Base-by-base conservation (phyloP, 2,888 invertebrate genomes). In the Acleris laterana region DNA sequence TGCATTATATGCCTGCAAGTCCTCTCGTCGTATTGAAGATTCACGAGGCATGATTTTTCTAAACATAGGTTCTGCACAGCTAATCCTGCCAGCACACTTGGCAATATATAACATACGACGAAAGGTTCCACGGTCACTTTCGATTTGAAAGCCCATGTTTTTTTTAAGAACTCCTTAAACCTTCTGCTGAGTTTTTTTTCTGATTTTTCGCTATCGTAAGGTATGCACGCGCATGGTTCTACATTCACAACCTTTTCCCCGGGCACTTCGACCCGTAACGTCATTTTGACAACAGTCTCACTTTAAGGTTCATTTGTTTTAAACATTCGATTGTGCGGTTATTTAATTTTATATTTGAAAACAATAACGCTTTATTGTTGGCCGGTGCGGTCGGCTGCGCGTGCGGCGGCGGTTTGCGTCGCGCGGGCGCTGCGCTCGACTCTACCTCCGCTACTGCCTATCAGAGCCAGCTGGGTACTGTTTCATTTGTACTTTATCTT, bases 41-140 rank as follows among this genome's bases (percentile, higher is more conserved):
- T 94, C 53, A 94, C 94, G 69, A 94, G 86, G 80, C 94, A 94
- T 77, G 94, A 89, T 83, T 94, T 94, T 74, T 94, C 94, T 75
- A 94, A 87, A 74, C 94, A 93, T 70, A 95, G 78, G 76, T 93
- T 94, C 71, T 91, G 89, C 38, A 94, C 88, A 7, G 94, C 94
- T 51, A 94, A 82, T 38, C 95, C 95, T 1, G 96, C 96, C 17
- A 95, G 85, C 1, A 95, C 94, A 82, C 94, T 94, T 55, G 95
- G 95, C 77, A 95, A 85, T 55, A 95, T 88, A 76, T 95, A 95
- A 77, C 95, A 95, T 61, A 95, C 90, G 60, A 95, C 88, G 73
- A 95, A 94, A 6, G 95, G 95, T 81, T 95, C 95, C 28, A 95
- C 95, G n/a, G 95, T 95, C 44, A 93, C 74, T 81, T 90, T 89